Evolutionary conservation across 2,888 invertebrate genomes (phyloP), one percentile per base, ranked within the genome.

Genomic region (Amphipyra tragopoginis): DNA sequence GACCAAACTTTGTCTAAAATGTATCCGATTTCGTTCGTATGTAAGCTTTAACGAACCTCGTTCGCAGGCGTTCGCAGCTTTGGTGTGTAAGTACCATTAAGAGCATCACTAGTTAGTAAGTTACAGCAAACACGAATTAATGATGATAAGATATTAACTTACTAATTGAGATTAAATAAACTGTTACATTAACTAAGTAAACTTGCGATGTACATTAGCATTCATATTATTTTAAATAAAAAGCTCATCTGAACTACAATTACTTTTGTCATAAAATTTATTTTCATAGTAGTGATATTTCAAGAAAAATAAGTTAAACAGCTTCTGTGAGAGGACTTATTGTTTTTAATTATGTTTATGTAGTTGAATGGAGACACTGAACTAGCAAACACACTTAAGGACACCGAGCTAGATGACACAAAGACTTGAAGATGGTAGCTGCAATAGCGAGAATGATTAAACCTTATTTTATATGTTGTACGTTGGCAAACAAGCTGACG

Each of bases 221-320:
- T 57, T 62, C 15, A 39, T 68, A 50, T 65, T 60, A 11, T 59
- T 59, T 60, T 72, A 42, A 52, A 60, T 43, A 48, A 65, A 55
- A 43, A 40, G 29, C 51, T 60, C 39, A 21, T 72, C 38, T 13
- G 26, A 45, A 52, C 36, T 49, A 45, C 26, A 34, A 26, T 57
- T 66, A 64, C 39, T 58, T 66, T 36, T 39, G 45, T 54, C 15
- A 34, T 68, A 60, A 61, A 68, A 56, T 51, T 40, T 59, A 34
- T 64, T 71, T 57, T 60, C 21, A n/a, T 36, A 15, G 11, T 7
- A 14, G 10, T 33, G 26, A 49, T 40, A 61, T 50, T 56, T 51
- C 10, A 42, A 47, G 14, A 47, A 48, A 43, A 68, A 39, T 54
- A 44, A 39, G 0, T 14, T 29, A 33, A 33, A 2, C 10, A 8